A percentile compares a stretch with the other conserved stretches of the same genome.
phyloP scores from a whole-genome alignment of 2,113 vertebrate genomes.

The Caloenas nicobarica region DNA sequence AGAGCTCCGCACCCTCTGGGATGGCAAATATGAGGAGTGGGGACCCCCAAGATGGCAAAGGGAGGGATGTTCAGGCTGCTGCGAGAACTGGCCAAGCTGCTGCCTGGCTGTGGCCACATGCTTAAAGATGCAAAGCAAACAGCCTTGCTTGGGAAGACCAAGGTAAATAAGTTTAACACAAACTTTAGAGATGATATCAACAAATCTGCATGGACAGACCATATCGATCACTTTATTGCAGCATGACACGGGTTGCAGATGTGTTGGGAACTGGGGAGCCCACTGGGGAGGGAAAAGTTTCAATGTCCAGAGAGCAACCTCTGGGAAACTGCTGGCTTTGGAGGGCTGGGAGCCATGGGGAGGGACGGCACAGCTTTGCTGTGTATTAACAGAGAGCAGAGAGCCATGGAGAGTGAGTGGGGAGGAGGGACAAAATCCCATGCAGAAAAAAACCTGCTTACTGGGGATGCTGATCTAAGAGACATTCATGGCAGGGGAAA shows the following conservation, averaged over 20 bases:
- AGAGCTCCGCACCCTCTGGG: neutral
- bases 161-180: neutral
- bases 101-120: neutral
- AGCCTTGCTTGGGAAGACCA: neutral
- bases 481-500: neutral
- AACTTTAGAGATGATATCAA: neutral
- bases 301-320: neutral
- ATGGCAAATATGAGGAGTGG: neutral
- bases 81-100: neutral
- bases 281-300: neutral
- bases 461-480: neutral
- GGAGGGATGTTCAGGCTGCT: neutral
- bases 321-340: neutral
- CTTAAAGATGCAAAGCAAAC: neutral
- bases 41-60: neutral
- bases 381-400: neutral
- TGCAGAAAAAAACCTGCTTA: neutral
- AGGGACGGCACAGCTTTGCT: neutral
- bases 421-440: neutral
- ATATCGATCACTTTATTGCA: rapidly evolving
- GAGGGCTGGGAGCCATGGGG: neutral
- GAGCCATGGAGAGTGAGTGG: neutral
- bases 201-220: neutral
- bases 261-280: neutral
- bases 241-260: neutral